Evolutionary conservation across 2,797 vertebrate genomes (phyloP), one percentile per base, ranked within the genome.

Genomic region (Anomalospiza imberbis): DNA sequence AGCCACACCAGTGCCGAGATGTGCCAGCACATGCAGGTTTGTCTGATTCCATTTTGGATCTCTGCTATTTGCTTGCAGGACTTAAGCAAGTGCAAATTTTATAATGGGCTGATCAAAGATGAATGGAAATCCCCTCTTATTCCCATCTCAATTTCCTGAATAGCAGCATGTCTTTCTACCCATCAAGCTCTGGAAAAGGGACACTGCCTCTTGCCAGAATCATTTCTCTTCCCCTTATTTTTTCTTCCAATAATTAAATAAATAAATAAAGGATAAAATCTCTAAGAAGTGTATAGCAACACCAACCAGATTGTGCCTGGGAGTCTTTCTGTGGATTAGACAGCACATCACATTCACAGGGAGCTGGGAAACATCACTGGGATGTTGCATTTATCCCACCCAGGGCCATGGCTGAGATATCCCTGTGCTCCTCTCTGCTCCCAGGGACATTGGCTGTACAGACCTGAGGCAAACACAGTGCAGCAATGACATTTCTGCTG

Each of bases 21-120:
- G 1, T 32, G 57, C 60, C 71, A 93, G 77, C 29, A 57, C 51
- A 7, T 12, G 45, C 84, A 73, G 50, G 22, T 44, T 93, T 79
- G 42, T 85, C 83, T 72, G 61, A 75, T 48, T 34, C 7, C 42
- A 71, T 57, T 80, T 84, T 51, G 86, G 17, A 54, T 78, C 62
- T 34, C 60, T 81, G 60, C 28, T 81, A 10, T 89, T 91, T 93
- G 20, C 32, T 88, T 81, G 55, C 40, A 92, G 79, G 60, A 80
- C 34, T 77, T 65, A 36, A 70, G 12, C 45, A 88, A 92, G 38
- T 58, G 17, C 50, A 38, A 80, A 73, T 88, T 89, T 91, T 83
- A 47, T 67, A 90, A 83, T 3, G 6, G 77, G 13, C 48, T 77
- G 74, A 73, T 85, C 63, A 89, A 86, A 60, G 48, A 66, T 47